Conservation (phyloP, 2,797 vertebrate species). For the Takifugu rubripes region DNA sequence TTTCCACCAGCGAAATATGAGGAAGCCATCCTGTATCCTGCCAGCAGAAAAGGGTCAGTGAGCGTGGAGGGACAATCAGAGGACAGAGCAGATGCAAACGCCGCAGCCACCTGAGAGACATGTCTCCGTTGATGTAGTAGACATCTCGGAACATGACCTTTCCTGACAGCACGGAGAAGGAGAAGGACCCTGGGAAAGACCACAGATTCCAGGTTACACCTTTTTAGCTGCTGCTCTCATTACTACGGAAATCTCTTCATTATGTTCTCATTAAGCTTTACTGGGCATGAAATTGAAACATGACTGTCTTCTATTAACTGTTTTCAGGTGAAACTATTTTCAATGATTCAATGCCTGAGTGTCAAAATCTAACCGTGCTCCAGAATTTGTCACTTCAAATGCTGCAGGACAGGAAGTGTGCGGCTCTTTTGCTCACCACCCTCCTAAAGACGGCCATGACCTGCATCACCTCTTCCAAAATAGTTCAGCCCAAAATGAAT, state of each 20-base stretch:
- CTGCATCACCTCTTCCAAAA: background rate
- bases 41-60: background rate
- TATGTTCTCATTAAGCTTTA: conserved; percentile 17
- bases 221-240: background rate
- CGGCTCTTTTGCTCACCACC: conserved; percentile 2
- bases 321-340: background rate
- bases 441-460: background rate
- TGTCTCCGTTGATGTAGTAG: conserved; percentile 95
- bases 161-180: conserved; percentile 96
- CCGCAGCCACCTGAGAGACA: conserved; percentile 90
- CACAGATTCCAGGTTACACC: conserved; percentile 1
- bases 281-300: conserved; percentile 6
- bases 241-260: conserved; percentile 11
- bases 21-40: conserved; percentile 97
- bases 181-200: conserved; percentile 86
- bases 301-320: conserved; percentile 12
- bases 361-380: conserved; percentile 6
- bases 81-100: background rate
- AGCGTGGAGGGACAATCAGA: background rate
- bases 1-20: conserved; percentile 99
- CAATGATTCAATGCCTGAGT: conserved; percentile 4
- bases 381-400: background rate
- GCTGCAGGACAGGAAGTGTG: conserved; percentile 9
- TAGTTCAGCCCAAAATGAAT: background rate
- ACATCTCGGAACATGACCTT: conserved; percentile 99